Evolutionary conservation across 2,797 vertebrate species (phyloP).

Genomic region (Trematomus bernacchii): DNA sequence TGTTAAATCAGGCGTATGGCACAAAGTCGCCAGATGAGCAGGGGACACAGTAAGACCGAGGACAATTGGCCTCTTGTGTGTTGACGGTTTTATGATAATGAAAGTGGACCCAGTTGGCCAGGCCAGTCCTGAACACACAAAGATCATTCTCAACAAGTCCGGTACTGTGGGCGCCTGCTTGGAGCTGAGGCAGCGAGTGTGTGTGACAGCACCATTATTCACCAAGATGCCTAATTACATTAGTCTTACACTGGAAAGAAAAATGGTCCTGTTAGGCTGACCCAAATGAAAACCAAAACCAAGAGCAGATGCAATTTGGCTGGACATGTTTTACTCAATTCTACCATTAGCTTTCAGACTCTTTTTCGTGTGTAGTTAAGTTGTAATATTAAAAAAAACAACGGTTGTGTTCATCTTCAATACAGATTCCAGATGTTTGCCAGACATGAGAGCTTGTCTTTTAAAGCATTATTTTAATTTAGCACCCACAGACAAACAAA

Average conservation of each 20-base stretch:
- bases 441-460: neutral
- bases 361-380: slow-evolving; percentile 20
- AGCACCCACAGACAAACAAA: neutral
- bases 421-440: neutral
- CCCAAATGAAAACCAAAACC: slow-evolving; percentile 39
- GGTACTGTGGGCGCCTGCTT: slow-evolving; percentile 73
- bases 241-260: slow-evolving; percentile 62
- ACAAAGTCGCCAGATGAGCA: slow-evolving; percentile 67
- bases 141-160: slow-evolving; percentile 75
- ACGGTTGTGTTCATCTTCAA: neutral
- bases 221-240: slow-evolving; percentile 77
- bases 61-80: slow-evolving; percentile 72
- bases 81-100: slow-evolving; percentile 71
- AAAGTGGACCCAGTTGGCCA: slow-evolving; percentile 65
- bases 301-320: slow-evolving; percentile 16
- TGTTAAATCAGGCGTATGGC: slow-evolving; percentile 63
- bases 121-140: slow-evolving; percentile 75
- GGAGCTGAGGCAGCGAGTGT: slow-evolving; percentile 81
- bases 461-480: neutral
- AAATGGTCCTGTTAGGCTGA: slow-evolving; percentile 57
- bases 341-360: neutral
- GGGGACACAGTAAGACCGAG: slow-evolving; percentile 34
- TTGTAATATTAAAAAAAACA: neutral
- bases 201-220: slow-evolving; percentile 84
- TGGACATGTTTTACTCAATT: slow-evolving; percentile 11